phyloP scores from a whole-genome alignment of 2,797 vertebrate species.

The Choloepus didactylus region DNA sequence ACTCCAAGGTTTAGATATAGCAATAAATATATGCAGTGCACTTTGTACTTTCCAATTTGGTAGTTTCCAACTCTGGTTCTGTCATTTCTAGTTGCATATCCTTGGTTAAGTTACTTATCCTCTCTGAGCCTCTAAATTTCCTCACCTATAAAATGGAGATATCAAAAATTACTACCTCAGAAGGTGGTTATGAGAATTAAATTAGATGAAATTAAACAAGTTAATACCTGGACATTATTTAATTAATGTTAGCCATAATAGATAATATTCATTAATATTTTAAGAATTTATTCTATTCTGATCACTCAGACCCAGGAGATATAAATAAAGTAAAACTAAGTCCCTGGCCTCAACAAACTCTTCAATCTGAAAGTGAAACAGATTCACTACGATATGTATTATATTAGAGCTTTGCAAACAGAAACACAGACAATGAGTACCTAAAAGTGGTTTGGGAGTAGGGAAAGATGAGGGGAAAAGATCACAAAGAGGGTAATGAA shows the following conservation, averaged over 20 bases:
- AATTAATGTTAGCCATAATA: background rate
- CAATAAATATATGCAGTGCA: background rate
- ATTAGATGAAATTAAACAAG: background rate
- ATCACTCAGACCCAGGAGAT: background rate
- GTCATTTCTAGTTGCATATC: background rate
- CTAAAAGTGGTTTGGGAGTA: background rate
- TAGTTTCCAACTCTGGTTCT: background rate
- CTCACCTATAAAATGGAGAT: background rate
- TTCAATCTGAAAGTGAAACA: background rate
- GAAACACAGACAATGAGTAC: background rate
- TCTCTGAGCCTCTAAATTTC: background rate
- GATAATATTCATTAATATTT: background rate
- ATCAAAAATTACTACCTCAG: background rate
- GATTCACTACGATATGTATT: background rate
- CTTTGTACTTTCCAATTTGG: background rate
- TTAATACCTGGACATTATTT: background rate
- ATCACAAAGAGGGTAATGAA: background rate
- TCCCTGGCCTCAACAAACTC: background rate
- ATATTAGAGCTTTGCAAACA: background rate
- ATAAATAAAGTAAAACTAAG: constrained; percentile 31
- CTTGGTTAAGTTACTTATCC: background rate
- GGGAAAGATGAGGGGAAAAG: background rate
- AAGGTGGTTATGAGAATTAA: background rate
- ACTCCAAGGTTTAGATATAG: background rate
- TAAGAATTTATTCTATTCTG: background rate